Evolutionary conservation across 2,797 vertebrate genomes (phyloP).

Genomic region (Hypotaenidia philippensis): DNA sequence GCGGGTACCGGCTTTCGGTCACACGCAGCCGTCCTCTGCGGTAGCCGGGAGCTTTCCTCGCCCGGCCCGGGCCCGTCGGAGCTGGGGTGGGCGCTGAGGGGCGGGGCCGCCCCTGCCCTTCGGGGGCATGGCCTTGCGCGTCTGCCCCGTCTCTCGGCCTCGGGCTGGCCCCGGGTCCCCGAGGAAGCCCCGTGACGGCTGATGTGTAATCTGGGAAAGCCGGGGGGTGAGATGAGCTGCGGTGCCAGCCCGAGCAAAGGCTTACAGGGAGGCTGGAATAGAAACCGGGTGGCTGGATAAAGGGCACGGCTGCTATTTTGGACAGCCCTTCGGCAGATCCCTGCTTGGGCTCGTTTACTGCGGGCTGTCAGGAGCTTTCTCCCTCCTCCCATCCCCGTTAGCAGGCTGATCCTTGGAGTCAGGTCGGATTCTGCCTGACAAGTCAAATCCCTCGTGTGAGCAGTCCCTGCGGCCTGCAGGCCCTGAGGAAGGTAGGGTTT

Average conservation of each 20-base stretch:
- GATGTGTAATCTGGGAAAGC: neutral
- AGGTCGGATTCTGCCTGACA: neutral
- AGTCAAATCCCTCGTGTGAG: neutral
- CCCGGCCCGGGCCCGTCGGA: fast-evolving
- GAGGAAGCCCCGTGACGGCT: neutral
- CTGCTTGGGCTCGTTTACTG: neutral
- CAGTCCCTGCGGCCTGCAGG: fast-evolving
- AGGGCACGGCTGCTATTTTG: neutral
- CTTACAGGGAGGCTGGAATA: neutral
- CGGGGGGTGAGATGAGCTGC: neutral
- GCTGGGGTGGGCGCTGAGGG: fast-evolving
- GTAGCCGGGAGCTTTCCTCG: too few relatives aligned
- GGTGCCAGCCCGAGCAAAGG: neutral
- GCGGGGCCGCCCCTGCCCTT: too few relatives aligned
- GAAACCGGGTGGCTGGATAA: neutral
- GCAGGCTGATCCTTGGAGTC: fast-evolving
- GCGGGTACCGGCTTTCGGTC: too few relatives aligned
- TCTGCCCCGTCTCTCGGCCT: fast-evolving
- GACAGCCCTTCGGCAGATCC: neutral
- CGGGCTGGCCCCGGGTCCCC: fast-evolving
- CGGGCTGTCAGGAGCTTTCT: neutral
- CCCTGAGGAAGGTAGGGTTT: neutral
- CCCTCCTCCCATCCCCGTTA: fast-evolving
- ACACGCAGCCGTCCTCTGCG: too few relatives aligned
- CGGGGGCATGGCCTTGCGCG: fast-evolving